Evolutionary conservation across 2,113 vertebrate genomes (phyloP).

Genomic region (Platysternon megacephalum): DNA sequence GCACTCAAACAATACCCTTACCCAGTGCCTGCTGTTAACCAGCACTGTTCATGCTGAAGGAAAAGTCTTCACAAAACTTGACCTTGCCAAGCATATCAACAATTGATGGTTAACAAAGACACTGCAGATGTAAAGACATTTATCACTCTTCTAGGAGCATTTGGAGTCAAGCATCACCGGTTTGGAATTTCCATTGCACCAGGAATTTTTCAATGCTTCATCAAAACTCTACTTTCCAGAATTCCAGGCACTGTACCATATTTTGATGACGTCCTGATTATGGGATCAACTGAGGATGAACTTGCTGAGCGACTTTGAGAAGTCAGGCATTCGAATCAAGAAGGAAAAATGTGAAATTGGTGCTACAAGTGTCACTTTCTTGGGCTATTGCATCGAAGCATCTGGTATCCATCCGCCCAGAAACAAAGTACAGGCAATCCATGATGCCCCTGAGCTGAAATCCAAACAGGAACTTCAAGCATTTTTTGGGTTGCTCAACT

Average conservation of each 20-base stretch:
- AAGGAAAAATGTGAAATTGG: neutral
- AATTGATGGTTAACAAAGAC: neutral
- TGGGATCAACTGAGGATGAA: neutral
- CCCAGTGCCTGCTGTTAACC: neutral
- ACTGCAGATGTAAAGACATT: neutral
- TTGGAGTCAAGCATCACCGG: neutral
- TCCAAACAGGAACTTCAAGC: neutral
- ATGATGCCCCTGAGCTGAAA: neutral
- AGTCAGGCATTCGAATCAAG: neutral
- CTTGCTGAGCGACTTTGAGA: neutral
- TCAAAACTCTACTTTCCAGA: neutral
- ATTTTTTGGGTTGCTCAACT: neutral
- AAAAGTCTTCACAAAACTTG: neutral
- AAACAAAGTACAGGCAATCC: neutral
- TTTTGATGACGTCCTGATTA: neutral
- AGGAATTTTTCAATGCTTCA: neutral
- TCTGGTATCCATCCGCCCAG: neutral
- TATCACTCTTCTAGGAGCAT: too few relatives aligned
- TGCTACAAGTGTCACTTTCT: neutral
- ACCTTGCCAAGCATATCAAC: neutral
- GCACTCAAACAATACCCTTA: neutral
- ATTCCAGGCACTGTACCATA: rapidly evolving
- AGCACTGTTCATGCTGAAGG: neutral
- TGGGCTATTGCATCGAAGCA: neutral
- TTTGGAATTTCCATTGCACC: neutral